Evolutionary conservation across 2,113 vertebrate species (phyloP).

Genomic region (Stigmatopora argus): DNA sequence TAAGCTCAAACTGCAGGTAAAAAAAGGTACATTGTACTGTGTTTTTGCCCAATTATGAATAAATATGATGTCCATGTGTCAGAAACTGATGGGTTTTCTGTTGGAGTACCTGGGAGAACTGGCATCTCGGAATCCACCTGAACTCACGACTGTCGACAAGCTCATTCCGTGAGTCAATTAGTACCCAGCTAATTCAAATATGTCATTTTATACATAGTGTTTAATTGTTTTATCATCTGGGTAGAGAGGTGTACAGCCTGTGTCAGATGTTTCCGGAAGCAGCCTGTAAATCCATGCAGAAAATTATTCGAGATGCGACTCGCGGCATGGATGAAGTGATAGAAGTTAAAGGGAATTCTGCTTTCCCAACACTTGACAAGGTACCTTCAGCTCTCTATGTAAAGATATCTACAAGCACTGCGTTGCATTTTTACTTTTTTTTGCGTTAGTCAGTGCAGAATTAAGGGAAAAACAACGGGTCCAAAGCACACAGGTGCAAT

Average conservation of each 20-base stretch:
- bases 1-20: slow-evolving; percentile 83
- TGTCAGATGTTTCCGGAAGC: slow-evolving; percentile 88
- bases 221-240: background rate
- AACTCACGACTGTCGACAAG: slow-evolving; percentile 75
- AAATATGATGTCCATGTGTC: slow-evolving; percentile 18
- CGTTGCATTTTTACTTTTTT: too few species aligned
- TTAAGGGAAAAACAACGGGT: too few species aligned
- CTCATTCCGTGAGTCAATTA: slow-evolving; percentile 78
- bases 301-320: slow-evolving; percentile 73
- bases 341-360: slow-evolving; percentile 76
- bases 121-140: slow-evolving; percentile 71
- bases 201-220: background rate
- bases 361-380: slow-evolving; percentile 77
- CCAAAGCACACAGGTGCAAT: too few species aligned
- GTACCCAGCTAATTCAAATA: background rate
- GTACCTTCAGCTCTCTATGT: slow-evolving; percentile 57
- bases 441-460: too few species aligned
- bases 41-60: background rate
- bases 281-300: slow-evolving; percentile 71
- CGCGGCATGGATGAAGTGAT: slow-evolving; percentile 76
- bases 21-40: background rate
- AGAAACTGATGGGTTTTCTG: slow-evolving; percentile 89
- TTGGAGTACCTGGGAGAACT: slow-evolving; percentile 85
- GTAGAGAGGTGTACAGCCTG: slow-evolving; percentile 79
- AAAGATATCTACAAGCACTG: too few species aligned